Base-by-base conservation (phyloP, 1,140 invertebrate genomes). In the Trachelipus rathkii region DNA sequence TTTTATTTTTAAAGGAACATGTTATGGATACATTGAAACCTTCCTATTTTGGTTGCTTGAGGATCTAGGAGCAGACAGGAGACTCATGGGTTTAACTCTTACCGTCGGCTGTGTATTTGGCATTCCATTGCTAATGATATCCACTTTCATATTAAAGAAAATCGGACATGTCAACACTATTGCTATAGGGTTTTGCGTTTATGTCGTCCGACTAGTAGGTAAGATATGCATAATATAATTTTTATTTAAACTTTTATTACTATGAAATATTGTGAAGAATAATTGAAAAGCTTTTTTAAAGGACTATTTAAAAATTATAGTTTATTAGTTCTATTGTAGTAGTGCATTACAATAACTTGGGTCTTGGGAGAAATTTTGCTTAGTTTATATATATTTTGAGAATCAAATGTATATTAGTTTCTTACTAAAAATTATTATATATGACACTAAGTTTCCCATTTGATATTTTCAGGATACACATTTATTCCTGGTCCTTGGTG, bases 41-140 rank as follows among this genome's bases (percentile, higher is more conserved):
- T 95, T 94, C 84, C 85, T 95, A 4, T 95, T 94, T 84, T 94
- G 92, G 92, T 88, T 93, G 75, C 87, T 95, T 5, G 89, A 92
- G 84, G 92, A 93, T 83, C 85, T 94, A 72, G 92, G 92, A n/a
- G 91, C 89, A 9, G 90, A 90, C 0, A 89, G 91, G 76, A 91
- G 90, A 4, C 85, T 95, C 24, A 92, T 95, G 89, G 93, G 93
- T 21, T 88, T 95, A 71, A 94, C 92, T 0, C 89, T 95, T 77
- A 91, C 92, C 0, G 90, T 93, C 21, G 91, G 91, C 11, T 91
- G 92, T 24, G 85, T 93, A 0, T 89, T 91, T 10, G 93, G 93
- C 9, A 87, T 94, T 75, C 91, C 92, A 9, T 86, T 94, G 21
- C 85, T 95, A 2, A 90, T 91, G 10, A 85, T 93, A 44, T 92